Percentiles rank a stretch among this genome's conserved stretches.
phyloP scores from a whole-genome alignment of 2,797 vertebrate genomes.

The Eurystomus glaucurus region DNA sequence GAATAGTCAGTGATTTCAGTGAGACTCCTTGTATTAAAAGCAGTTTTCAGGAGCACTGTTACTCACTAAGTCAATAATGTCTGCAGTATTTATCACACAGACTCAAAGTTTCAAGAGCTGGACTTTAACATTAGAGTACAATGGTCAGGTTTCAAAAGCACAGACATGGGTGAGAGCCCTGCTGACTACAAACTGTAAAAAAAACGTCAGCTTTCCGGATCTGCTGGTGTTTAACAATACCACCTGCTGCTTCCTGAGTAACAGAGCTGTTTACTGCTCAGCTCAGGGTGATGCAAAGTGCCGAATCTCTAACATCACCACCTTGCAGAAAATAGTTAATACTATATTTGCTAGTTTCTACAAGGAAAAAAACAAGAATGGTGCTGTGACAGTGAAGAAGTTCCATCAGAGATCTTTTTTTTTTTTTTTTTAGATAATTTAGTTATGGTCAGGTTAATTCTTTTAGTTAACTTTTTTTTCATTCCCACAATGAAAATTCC shows the following conservation, averaged over 20 bases:
- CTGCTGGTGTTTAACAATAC: not conserved
- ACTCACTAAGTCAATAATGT: not conserved
- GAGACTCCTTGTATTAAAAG: not conserved
- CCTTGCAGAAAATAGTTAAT: not conserved
- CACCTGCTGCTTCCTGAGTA: not conserved
- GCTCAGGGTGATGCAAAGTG: not conserved
- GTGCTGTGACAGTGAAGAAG: not conserved
- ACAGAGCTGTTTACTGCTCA: not conserved
- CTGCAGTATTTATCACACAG: not conserved
- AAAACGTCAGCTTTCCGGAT: not conserved
- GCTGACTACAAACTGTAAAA: not conserved
- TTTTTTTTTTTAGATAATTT: not conserved
- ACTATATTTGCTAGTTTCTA: not conserved
- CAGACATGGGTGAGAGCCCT: rapidly evolving
- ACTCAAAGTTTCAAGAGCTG: not conserved
- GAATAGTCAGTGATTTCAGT: not conserved
- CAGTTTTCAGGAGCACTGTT: not conserved
- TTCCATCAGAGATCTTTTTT: not conserved
- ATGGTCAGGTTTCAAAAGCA: not conserved
- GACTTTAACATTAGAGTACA: not conserved
- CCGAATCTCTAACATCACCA: not conserved
- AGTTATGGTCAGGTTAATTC: not conserved
- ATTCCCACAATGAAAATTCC: not conserved
- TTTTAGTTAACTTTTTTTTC: not conserved
- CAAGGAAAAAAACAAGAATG: not conserved